Conservation (phyloP, 2,797 vertebrate species). For the Prunella strophiata region DNA sequence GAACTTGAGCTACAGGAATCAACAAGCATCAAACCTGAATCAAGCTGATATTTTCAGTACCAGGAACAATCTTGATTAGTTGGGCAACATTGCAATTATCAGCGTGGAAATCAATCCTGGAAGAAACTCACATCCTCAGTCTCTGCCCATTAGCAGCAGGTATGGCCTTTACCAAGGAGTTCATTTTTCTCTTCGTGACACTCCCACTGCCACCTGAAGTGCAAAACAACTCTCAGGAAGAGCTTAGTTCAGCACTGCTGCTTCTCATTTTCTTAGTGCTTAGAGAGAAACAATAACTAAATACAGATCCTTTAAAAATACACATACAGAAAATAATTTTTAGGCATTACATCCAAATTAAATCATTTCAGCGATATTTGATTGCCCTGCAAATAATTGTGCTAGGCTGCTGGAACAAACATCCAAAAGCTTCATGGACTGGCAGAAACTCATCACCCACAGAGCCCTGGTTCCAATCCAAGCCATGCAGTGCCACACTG, state of each 20-base stretch:
- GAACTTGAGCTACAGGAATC: constrained; percentile 4
- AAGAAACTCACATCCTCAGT: neutral
- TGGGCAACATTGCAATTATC: neutral
- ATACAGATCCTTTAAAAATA: neutral
- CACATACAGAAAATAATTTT: neutral
- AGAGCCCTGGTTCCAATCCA: neutral
- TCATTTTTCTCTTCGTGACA: neutral
- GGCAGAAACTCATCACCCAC: neutral
- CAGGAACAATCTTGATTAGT: constrained; percentile 13
- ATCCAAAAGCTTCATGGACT: neutral
- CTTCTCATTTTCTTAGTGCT: neutral
- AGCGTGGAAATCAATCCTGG: neutral
- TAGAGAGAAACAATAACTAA: neutral
- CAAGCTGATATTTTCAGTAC: neutral
- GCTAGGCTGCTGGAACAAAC: neutral
- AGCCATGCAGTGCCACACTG: neutral
- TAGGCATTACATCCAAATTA: neutral
- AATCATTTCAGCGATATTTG: neutral
- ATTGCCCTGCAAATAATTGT: neutral
- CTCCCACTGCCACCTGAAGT: neutral
- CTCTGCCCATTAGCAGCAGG: neutral
- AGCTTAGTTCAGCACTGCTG: neutral
- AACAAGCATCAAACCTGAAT: neutral
- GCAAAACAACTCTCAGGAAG: neutral
- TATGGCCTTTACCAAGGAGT: neutral